Base-by-base conservation (phyloP, 2,888 invertebrate species). In the Lasioglossum calceatum region DNA sequence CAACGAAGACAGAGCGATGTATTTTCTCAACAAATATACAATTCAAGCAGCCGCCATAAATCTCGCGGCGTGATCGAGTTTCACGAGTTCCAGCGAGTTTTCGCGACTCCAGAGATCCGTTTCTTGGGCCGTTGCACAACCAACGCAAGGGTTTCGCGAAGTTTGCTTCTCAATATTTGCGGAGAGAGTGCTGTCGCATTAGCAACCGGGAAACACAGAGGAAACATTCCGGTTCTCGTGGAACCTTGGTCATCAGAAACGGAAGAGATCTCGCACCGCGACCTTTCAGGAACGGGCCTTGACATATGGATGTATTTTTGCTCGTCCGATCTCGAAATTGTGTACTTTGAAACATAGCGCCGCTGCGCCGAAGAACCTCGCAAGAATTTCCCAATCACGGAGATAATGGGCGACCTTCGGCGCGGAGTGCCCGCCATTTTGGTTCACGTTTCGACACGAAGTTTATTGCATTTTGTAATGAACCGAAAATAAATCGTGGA, bases 301-400 rank as follows among this genome's bases (percentile, higher is more conserved):
- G 89, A 88, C 89, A 90, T 85, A 78, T 82, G 47, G 47, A 47
- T 47, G 47, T 16, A 19, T 19, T 87, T 87, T 73, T 8, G 70
- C 54, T 50, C 71, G 75, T 75, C 42, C 44, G 71, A 78, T 78
- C 70, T 61, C 70, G 80, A 74, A 64, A 84, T 84, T 75, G 84
- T 81, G 42, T 77, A 64, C 81, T 78, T 70, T 70, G 16, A n/a
- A 32, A 47, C 64, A 64, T n/a, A 8, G n/a, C 16, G 39, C 8
- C n/a, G 7, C 44, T 14, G 12, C 12, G 44, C 27, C 47, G 16
- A 19, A 23, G 23, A 14, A 76, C 42, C 10, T 7, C 39, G 70
- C 19, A 70, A 23, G 1, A 10, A 4, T 19, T 39, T 70, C 23
- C 39, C 39, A 23, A 19, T 70, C 36, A 8, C 10, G 36, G 10